A percentile compares a stretch with the other conserved stretches of the same genome.
These are phyloP conservation scores for Salminus brasiliensis DNA, from an alignment of 2,113 vertebrate genomes.

Conservation along the genomic window DNA sequence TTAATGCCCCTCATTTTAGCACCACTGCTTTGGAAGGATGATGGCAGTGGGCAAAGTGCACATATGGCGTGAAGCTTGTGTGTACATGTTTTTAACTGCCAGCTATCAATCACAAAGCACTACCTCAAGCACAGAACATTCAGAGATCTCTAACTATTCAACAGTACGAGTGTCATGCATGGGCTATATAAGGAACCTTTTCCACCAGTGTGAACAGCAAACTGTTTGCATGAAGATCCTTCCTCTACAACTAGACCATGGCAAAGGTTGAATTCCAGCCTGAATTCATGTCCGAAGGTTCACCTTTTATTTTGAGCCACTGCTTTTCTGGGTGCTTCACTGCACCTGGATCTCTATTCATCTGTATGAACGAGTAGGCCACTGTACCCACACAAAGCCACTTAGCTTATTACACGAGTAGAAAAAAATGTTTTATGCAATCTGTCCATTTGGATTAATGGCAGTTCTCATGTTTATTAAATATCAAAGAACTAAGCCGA, in stretches of 20 bases:
- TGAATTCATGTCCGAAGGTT: background rate
- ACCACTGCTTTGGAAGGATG: too few relatives aligned
- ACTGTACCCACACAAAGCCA: background rate
- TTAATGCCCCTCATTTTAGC: too few relatives aligned
- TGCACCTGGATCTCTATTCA: background rate
- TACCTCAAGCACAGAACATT: too few relatives aligned
- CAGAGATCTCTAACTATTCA: too few relatives aligned
- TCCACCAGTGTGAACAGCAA: background rate
- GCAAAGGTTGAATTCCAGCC: background rate
- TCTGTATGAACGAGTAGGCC: slow-evolving; percentile 6
- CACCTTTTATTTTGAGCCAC: background rate
- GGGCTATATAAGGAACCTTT: too few relatives aligned
- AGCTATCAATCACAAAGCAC: too few relatives aligned
- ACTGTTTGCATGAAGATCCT: too few relatives aligned
- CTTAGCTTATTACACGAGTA: background rate
- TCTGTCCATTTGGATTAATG: slow-evolving; percentile 1
- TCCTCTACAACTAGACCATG: background rate
- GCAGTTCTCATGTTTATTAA: background rate
- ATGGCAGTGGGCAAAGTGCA: too few relatives aligned
- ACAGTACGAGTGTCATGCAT: too few relatives aligned
- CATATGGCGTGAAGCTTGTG: too few relatives aligned
- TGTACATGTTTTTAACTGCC: too few relatives aligned
- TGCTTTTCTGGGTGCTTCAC: background rate
- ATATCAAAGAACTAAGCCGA: background rate
- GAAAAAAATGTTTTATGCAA: slow-evolving; percentile 15